Percentiles rank a stretch among this genome's conserved stretches.
These are phyloP conservation scores for Zaprionus camerounensis DNA, from an alignment of 1,140 invertebrate genomes.

Conservation along the genomic window DNA sequence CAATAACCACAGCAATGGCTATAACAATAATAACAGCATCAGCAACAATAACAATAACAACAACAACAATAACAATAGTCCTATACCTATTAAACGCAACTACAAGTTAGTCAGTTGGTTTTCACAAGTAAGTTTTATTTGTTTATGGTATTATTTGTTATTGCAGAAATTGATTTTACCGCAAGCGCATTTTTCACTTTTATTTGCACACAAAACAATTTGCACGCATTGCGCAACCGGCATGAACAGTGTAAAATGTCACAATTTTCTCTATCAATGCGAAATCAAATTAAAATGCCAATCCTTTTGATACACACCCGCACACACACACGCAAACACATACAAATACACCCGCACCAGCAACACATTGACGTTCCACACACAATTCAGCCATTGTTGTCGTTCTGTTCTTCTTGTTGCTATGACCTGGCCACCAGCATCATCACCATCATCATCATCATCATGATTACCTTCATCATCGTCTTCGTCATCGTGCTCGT, in stretches of 20 bases:
- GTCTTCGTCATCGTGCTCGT: constrained; percentile 9
- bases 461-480: constrained; percentile 2
- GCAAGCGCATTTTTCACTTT: constrained; percentile 18
- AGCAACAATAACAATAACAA: constrained; percentile 38
- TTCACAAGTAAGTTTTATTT: constrained; percentile 75
- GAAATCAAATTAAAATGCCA: constrained; percentile 79
- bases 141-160: constrained; percentile 17
- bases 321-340: constrained; percentile 16
- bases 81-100: constrained; percentile 52
- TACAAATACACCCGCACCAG: constrained; percentile 2
- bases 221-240: constrained; percentile 40
- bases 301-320: constrained; percentile 53
- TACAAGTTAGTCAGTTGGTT: constrained; percentile 72
- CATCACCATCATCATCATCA: neutral
- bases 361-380: constrained; percentile 3
- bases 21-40: constrained; percentile 15
- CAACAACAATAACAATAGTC: constrained; percentile 39
- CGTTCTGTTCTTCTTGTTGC: constrained; percentile 11
- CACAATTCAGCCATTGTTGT: constrained; percentile 37
- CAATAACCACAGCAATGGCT: constrained; percentile 9
- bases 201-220: constrained; percentile 43
- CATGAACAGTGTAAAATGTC: constrained; percentile 32
- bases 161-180: constrained; percentile 3
- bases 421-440: constrained; percentile 32
- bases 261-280: constrained; percentile 48